phyloP scores from a whole-genome alignment of 2,113 vertebrate genomes.

The Chionomys nivalis region DNA sequence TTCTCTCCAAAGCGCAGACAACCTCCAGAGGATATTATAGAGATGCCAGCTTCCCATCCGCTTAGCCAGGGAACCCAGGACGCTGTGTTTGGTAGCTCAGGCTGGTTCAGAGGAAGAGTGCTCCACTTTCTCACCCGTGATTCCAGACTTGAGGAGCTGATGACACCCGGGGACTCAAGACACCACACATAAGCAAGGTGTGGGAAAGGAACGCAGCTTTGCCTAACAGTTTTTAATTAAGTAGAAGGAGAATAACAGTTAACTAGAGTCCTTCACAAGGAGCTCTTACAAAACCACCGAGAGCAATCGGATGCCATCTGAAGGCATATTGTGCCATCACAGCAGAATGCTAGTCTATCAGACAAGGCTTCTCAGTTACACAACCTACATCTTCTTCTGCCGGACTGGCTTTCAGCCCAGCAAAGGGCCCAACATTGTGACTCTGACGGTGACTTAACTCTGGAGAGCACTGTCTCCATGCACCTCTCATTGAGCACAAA shows the following conservation, averaged over 20 bases:
- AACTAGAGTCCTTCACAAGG: constrained; percentile 4
- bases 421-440: neutral
- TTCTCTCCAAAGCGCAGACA: neutral
- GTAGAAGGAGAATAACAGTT: constrained; percentile 44
- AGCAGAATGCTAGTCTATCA: neutral
- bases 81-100: neutral
- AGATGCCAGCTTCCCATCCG: neutral
- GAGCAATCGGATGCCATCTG: neutral
- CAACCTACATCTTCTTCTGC: neutral
- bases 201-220: constrained; percentile 23
- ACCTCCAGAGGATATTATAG: neutral
- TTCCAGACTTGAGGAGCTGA: neutral
- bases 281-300: constrained; percentile 41
- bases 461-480: neutral
- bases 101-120: neutral
- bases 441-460: neutral
- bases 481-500: neutral
- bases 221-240: constrained; percentile 54
- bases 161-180: neutral
- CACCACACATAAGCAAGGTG: neutral
- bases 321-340: neutral
- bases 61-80: neutral
- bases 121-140: neutral
- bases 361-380: neutral
- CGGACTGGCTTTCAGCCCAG: neutral